Evolutionary conservation across 1,140 invertebrate species (phyloP).

Genomic region (Psix sp.): DNA sequence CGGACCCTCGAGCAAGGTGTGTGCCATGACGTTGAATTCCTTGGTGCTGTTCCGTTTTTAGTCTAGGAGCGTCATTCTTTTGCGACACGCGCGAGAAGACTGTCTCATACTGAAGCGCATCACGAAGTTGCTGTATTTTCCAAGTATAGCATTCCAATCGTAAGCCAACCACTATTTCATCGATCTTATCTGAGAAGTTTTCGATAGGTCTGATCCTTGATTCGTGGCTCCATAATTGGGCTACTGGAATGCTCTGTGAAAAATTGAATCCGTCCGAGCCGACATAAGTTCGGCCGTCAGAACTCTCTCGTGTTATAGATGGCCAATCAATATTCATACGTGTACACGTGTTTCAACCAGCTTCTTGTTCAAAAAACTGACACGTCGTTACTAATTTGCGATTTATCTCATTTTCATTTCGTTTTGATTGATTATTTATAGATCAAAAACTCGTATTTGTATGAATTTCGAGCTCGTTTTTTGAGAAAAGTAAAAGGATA

Average conservation of each 20-base stretch:
- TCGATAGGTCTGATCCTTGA: conserved; percentile 19
- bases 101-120: conserved; percentile 57
- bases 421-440: not conserved
- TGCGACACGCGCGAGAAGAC: conserved; percentile 71
- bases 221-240: conserved; percentile 37
- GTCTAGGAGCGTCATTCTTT: conserved; percentile 74
- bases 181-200: conserved; percentile 35
- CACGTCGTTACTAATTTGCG: too few species aligned
- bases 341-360: too few species aligned
- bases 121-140: conserved; percentile 58
- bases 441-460: too few species aligned
- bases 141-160: conserved; percentile 60
- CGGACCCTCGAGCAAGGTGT: conserved; percentile 65
- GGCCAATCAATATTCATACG: conserved; percentile 37
- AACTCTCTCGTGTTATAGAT: conserved; percentile 17
- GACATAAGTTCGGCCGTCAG: conserved; percentile 23
- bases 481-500: too few species aligned
- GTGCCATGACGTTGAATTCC: conserved; percentile 74
- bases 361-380: too few species aligned
- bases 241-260: conserved; percentile 36
- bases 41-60: conserved; percentile 74
- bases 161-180: conserved; percentile 31
- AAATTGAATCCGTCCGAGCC: conserved; percentile 19
- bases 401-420: too few species aligned
- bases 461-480: too few species aligned